These are phyloP conservation scores for Drosophila chauvacae DNA, from an alignment of 1,140 invertebrate genomes.

Conservation along the genomic window DNA sequence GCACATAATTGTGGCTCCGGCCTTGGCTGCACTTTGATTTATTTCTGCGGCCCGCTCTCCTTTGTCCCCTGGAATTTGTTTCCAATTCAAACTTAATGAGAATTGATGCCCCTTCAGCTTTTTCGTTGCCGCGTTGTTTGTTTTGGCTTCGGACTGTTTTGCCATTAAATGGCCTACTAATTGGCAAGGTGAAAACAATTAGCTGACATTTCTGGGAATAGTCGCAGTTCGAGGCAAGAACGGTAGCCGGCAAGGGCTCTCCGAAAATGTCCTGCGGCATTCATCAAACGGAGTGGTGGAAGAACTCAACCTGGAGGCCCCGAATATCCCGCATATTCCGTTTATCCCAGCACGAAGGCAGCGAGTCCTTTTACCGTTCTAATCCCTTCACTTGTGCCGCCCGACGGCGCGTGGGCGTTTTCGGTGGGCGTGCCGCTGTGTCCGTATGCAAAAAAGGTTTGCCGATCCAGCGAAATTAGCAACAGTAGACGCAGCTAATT, in stretches of 20 bases:
- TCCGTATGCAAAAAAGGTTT: constrained; percentile 41
- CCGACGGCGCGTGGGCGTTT: constrained; percentile 57
- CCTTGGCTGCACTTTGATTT: constrained; percentile 68
- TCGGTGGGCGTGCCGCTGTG: constrained; percentile 59
- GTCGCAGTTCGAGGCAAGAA: constrained; percentile 3
- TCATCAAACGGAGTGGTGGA: constrained; percentile 30
- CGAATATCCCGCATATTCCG: background rate
- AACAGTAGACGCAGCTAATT: constrained; percentile 81
- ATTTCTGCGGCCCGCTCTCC: constrained; percentile 49
- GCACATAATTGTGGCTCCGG: constrained; percentile 67
- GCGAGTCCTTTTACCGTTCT: constrained; percentile 45
- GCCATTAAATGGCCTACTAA: constrained; percentile 61
- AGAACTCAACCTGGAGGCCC: constrained; percentile 8
- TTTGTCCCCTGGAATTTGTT: constrained; percentile 64
- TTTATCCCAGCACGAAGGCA: constrained; percentile 43
- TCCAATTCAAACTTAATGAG: constrained; percentile 80
- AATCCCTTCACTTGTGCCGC: constrained; percentile 66
- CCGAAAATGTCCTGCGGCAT: constrained; percentile 31
- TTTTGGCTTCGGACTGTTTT: constrained; percentile 47
- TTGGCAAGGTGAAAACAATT: constrained; percentile 63
- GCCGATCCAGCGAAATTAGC: constrained; percentile 75
- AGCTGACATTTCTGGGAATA: constrained; percentile 44
- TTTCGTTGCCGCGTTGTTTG: constrained; percentile 59
- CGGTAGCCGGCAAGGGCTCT: constrained; percentile 37
- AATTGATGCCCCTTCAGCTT: constrained; percentile 67